These are phyloP conservation scores for Lycia hirtaria DNA, from an alignment of 2,888 invertebrate genomes.

Conservation along the genomic window DNA sequence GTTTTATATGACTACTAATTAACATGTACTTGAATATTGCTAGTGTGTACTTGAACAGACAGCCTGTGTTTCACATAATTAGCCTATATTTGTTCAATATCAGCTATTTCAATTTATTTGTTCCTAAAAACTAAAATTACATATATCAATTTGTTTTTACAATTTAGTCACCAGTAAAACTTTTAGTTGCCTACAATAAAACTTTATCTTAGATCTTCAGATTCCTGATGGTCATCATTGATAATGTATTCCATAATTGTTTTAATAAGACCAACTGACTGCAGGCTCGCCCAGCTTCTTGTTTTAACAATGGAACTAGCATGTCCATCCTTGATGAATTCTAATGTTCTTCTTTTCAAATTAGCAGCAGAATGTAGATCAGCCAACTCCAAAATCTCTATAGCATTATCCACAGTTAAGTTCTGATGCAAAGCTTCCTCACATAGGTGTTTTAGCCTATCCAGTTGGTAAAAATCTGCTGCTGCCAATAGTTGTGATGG, in stretches of 20 bases:
- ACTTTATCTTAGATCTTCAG: conserved; percentile 45
- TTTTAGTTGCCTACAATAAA: background rate
- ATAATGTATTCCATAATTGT: conserved; percentile 76
- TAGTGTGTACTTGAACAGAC: no score
- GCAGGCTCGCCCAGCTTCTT: conserved; percentile 72
- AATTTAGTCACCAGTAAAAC: no score
- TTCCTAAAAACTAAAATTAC: no score
- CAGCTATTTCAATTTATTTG: no score
- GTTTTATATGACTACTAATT: no score
- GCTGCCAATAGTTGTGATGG: conserved; percentile 76
- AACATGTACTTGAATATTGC: no score
- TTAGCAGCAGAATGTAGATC: conserved; percentile 74
- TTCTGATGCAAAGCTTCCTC: conserved; percentile 76
- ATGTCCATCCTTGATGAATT: conserved; percentile 79
- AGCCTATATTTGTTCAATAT: no score
- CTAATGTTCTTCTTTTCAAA: conserved; percentile 68
- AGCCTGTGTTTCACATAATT: no score
- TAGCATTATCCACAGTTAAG: conserved; percentile 76
- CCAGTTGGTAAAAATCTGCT: conserved; percentile 76
- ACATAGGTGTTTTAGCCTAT: conserved; percentile 71
- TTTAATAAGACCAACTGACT: conserved; percentile 75
- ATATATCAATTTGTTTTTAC: no score
- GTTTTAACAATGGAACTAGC: conserved; percentile 75
- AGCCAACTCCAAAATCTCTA: conserved; percentile 74
- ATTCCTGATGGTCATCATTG: conserved; percentile 67